These are phyloP conservation scores for Spongilla lacustris DNA, from an alignment of 37 sponge, comb jelly and placozoan genomes.

Conservation along the genomic window DNA sequence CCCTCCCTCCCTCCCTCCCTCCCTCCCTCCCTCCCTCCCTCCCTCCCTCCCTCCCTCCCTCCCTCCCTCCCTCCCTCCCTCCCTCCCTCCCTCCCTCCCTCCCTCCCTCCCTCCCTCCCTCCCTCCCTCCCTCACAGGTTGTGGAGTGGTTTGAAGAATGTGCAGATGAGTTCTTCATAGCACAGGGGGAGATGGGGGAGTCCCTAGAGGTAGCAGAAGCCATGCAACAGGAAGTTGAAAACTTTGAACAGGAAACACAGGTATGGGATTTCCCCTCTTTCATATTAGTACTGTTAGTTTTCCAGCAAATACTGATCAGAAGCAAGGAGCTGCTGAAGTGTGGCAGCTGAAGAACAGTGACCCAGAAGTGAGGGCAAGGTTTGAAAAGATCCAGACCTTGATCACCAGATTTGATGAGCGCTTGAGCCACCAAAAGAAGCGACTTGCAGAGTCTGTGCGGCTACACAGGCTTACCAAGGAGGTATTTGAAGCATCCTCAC, in stretches of 20 bases:
- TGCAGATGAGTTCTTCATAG: slow-evolving; percentile 70
- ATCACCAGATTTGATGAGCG: slow-evolving; percentile 39
- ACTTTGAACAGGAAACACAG: slow-evolving; percentile 57
- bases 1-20: too few species aligned
- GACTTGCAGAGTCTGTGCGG: slow-evolving; percentile 45
- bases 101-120: not conserved
- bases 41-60: too few species aligned
- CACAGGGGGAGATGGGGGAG: slow-evolving; percentile 61
- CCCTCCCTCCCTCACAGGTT: slow-evolving; percentile 30
- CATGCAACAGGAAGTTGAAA: slow-evolving; percentile 47
- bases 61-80: not conserved
- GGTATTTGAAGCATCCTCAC: slow-evolving; percentile 17
- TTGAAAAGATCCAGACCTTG: slow-evolving; percentile 40
- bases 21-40: too few species aligned
- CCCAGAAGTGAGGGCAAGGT: slow-evolving; percentile 15
- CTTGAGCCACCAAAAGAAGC: slow-evolving; percentile 48
- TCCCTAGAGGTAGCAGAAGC: slow-evolving; percentile 44
- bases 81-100: not conserved
- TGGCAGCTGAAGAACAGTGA: slow-evolving; percentile 27
- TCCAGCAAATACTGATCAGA: slow-evolving; percentile 49
- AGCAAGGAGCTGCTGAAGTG: slow-evolving; percentile 18
- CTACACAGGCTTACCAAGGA: slow-evolving; percentile 59
- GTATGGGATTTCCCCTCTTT: slow-evolving; percentile 12
- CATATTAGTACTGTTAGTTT: not conserved
- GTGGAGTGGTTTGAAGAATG: slow-evolving; percentile 80